Percentiles rank a stretch among this genome's conserved stretches.
phyloP scores from a whole-genome alignment of 2,113 vertebrate genomes.

The Rafetus swinhoei region DNA sequence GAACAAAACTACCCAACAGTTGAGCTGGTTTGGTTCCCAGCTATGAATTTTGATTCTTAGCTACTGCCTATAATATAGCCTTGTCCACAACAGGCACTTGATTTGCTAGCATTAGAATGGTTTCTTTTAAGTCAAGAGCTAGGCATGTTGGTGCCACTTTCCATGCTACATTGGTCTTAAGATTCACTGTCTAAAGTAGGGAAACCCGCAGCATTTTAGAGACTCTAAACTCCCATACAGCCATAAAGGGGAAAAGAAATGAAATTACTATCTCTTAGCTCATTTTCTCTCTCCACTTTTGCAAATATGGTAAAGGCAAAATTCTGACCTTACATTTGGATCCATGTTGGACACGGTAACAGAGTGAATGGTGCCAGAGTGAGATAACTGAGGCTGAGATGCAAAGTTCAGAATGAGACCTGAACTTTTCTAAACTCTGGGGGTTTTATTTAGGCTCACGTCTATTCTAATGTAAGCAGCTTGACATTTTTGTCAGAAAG shows the following conservation, averaged over 20 bases:
- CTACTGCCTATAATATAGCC: no score
- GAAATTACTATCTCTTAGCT: neutral
- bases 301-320: neutral
- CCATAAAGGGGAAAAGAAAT: neutral
- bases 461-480: neutral
- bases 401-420: neutral
- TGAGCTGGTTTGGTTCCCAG: no score
- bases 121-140: neutral
- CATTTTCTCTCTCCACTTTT: neutral
- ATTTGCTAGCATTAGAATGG: neutral
- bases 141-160: neutral
- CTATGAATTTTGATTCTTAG: no score
- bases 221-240: accelerated
- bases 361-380: neutral
- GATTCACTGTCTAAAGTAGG: neutral
- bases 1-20: no score
- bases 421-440: neutral
- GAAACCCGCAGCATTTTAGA: neutral
- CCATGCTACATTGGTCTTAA: neutral
- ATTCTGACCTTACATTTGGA: neutral
- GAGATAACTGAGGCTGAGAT: neutral
- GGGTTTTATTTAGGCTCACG: neutral
- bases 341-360: neutral
- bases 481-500: neutral
- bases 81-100: no score